Conservation (phyloP, 1,140 invertebrate genomes). For the Ceratitis capitata region DNA sequence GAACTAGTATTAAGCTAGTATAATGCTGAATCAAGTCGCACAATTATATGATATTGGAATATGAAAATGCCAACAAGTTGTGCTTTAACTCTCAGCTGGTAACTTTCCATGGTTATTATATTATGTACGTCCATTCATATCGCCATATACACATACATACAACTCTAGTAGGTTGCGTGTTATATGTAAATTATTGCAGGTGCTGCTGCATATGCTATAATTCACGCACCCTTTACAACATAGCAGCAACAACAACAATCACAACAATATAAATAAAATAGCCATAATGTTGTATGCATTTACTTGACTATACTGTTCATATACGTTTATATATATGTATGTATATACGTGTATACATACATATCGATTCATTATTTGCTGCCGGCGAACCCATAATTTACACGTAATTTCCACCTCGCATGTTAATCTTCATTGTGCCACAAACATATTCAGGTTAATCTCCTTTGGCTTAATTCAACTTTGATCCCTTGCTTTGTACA, state of each 20-base stretch:
- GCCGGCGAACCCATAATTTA: background rate
- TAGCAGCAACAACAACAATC: background rate
- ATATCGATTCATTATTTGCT: constrained; percentile 23
- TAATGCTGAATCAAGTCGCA: too few species aligned
- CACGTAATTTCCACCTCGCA: background rate
- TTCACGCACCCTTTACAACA: background rate
- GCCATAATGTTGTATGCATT: background rate
- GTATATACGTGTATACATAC: too few species aligned
- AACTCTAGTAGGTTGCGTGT: background rate
- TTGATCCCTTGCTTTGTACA: background rate
- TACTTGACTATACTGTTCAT: background rate
- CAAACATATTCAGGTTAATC: background rate
- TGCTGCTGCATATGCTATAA: background rate
- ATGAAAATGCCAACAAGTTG: too few species aligned
- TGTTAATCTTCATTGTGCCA: background rate
- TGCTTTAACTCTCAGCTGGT: too few species aligned
- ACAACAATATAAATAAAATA: background rate
- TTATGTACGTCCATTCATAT: too few species aligned
- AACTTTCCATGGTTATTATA: too few species aligned
- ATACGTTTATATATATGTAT: too few species aligned
- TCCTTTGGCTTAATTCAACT: background rate
- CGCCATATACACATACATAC: too few species aligned
- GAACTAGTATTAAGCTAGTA: too few species aligned
- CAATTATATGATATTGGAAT: too few species aligned
- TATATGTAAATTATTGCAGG: constrained; percentile 15